Percentiles rank a stretch among this genome's conserved stretches.
Conservation (phyloP, 2,797 vertebrate species). For the Poeciliopsis gracilis region DNA sequence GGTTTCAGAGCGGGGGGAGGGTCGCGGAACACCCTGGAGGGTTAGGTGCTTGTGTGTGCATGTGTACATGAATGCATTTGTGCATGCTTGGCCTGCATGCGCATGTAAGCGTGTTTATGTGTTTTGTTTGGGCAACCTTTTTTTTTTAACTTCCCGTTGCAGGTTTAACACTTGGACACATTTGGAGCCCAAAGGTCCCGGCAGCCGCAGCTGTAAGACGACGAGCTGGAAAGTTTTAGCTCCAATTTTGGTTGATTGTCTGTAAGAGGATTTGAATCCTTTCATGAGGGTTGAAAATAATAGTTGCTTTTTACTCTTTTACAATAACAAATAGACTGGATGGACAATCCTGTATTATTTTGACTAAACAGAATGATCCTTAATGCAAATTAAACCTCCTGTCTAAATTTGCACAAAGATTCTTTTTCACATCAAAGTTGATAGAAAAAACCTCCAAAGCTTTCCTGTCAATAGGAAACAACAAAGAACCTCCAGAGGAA, state of each 20-base stretch:
- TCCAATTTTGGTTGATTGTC: slow-evolving; percentile 42
- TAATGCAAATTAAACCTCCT: slow-evolving; percentile 14
- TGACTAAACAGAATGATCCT: background rate
- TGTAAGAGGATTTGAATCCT: slow-evolving; percentile 13
- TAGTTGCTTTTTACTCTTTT: background rate
- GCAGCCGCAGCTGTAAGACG: slow-evolving; percentile 31
- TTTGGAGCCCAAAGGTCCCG: slow-evolving; percentile 44
- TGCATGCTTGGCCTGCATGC: slow-evolving; percentile 11
- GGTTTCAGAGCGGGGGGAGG: slow-evolving; percentile 83
- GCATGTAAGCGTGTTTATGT: slow-evolving; percentile 54
- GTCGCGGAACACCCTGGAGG: slow-evolving; percentile 72
- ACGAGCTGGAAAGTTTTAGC: slow-evolving; percentile 46
- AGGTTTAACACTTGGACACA: slow-evolving; percentile 53
- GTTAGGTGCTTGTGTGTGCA: slow-evolving; percentile 76
- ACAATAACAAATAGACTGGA: background rate
- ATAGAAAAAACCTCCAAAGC: background rate
- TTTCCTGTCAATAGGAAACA: background rate
- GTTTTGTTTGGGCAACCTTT: slow-evolving; percentile 66
- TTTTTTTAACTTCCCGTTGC: slow-evolving; percentile 52
- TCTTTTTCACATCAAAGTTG: background rate
- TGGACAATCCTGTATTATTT: slow-evolving; percentile 1
- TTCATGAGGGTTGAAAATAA: background rate
- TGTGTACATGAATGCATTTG: slow-evolving; percentile 23
- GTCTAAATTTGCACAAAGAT: background rate
- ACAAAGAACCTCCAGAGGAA: background rate